A percentile compares a stretch with the other conserved stretches of the same genome.
Conservation (phyloP, 1,140 invertebrate genomes). For the Hirudo medicinalis region DNA sequence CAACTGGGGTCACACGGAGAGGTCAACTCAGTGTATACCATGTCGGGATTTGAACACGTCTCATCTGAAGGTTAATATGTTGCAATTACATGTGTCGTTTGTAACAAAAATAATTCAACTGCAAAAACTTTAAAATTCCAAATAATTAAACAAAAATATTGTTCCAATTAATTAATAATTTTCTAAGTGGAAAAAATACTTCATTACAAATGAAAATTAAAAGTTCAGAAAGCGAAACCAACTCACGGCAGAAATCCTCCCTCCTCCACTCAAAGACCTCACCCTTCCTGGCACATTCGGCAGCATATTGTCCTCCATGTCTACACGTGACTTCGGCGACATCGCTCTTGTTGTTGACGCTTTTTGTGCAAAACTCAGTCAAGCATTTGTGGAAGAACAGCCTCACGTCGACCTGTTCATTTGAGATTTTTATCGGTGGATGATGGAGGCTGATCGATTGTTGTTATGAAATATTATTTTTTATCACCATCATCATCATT, state of each 20-base stretch:
- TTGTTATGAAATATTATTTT: no score
- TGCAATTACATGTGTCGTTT: no score
- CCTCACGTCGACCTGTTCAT: not conserved
- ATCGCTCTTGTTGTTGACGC: not conserved
- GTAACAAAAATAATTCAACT: not conserved
- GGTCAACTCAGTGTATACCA: not conserved
- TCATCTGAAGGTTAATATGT: not conserved
- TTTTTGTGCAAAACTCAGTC: not conserved
- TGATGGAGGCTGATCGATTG: no score
- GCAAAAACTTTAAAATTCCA: no score
- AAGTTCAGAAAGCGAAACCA: not conserved
- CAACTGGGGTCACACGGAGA: not conserved
- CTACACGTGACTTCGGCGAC: not conserved
- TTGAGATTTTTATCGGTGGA: no score
- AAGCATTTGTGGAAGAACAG: not conserved
- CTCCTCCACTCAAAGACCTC: not conserved
- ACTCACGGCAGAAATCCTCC: not conserved
- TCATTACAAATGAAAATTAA: no score
- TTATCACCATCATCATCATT: no score
- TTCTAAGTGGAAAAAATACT: no score
- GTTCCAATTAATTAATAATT: not conserved
- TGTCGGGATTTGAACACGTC: not conserved
- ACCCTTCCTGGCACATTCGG: not conserved
- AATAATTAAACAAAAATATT: not conserved
- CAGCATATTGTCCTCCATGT: not conserved